Evolutionary conservation across 1,140 invertebrate genomes (phyloP), one percentile per base, ranked within the genome.

Genomic region (Agrypnia vestita): DNA sequence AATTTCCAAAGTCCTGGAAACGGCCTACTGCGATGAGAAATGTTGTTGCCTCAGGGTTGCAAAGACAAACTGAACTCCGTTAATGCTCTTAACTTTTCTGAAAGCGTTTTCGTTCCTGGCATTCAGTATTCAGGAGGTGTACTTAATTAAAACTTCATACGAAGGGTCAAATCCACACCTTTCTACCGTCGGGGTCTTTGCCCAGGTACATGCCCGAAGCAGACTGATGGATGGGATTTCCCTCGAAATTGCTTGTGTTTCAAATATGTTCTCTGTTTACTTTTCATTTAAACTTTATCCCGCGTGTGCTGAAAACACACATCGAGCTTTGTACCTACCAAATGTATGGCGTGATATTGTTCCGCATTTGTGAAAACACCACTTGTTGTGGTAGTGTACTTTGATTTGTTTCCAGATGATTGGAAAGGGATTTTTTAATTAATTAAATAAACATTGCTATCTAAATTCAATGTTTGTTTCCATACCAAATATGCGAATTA

Each of bases 141-240:
- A 77, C 80, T 81, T 81, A 81, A 81, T 81, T 81, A 81, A 81
- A 81, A 81, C 80, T 81, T 81, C 75, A 81, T 81, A 81, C 69
- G 76, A 75, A 55, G 69, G 80, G 76, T 81, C 80, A 81, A 71
- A 77, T 81, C 67, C 67, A n/a, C 75, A 78, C 79, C 56, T 71
- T 75, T 25, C 67, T 19, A 64, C 64, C 46, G n/a, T 9, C 61
- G 25, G 44, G 64, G 64, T 43, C 61, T 64, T 21, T 10, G 55
- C 55, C 55, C 64, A 69, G 64, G 19, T 47, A 69, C 4, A n/a
- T 47, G 21, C n/a, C 7, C 43, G 13, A 62, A 69, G 15, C 43
- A 19, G 15, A 47, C 64, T 69, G 64, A 69, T 69, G 51, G 69
- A 73, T 51, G 47, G 51, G 12, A 55, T 73, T 72, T 55, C 19